phyloP scores from a whole-genome alignment of 2,888 invertebrate species.

The Epirrita christyi region DNA sequence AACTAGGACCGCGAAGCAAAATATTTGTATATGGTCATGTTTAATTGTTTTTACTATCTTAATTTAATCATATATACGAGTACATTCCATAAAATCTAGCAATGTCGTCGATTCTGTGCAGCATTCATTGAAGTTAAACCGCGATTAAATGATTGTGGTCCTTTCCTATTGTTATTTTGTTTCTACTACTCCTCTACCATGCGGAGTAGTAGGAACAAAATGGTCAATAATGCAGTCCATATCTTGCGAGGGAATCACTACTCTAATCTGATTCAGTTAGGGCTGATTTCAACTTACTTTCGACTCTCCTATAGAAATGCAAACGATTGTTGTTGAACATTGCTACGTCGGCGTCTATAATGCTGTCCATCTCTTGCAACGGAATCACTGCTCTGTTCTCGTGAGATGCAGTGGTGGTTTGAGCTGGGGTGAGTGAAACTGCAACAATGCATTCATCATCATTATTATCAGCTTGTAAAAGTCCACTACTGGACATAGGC shows the following conservation, averaged over 20 bases:
- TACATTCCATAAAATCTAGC: no score
- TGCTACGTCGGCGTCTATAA: slow-evolving; percentile 78
- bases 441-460: slow-evolving; percentile 6
- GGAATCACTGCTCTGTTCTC: slow-evolving; percentile 61
- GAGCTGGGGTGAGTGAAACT: slow-evolving; percentile 19
- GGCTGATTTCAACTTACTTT: slow-evolving; percentile 55
- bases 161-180: no score
- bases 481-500: neutral
- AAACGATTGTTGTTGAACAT: slow-evolving; percentile 74
- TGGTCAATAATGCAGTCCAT: no score
- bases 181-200: no score
- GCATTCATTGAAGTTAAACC: no score
- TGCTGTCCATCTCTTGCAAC: slow-evolving; percentile 79
- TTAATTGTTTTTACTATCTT: no score
- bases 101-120: no score
- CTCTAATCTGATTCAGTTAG: slow-evolving; percentile 34
- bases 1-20: no score
- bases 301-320: slow-evolving; percentile 76
- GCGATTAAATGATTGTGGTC: no score
- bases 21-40: no score
- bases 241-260: slow-evolving; percentile 56
- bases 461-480: neutral
- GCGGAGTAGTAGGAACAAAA: no score
- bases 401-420: neutral
- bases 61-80: no score